A percentile compares a stretch with the other conserved stretches of the same genome.
Evolutionary conservation across 2,797 vertebrate species (phyloP).

Genomic region (Tarsius wallacei): DNA sequence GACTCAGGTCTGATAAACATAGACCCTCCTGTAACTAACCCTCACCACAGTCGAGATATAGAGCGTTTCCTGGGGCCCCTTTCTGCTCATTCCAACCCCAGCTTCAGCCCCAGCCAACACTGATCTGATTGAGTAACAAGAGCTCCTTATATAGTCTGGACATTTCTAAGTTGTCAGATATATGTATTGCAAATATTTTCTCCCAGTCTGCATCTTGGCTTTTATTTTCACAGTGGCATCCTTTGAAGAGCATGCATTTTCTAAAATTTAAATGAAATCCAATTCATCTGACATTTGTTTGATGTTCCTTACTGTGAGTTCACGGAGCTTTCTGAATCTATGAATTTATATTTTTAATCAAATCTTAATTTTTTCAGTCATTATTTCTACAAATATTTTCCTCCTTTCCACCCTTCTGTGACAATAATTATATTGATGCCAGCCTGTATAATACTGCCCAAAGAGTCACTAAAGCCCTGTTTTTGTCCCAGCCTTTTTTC

Average conservation of each 20-base stretch:
- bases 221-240: slow-evolving; percentile 54
- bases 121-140: not conserved
- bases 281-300: slow-evolving; percentile 44
- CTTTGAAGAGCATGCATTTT: slow-evolving; percentile 10
- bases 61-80: not conserved
- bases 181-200: not conserved
- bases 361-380: not conserved
- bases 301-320: not conserved
- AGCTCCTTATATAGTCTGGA: not conserved
- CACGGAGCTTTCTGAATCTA: not conserved
- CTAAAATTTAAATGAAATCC: slow-evolving; percentile 8
- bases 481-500: not conserved
- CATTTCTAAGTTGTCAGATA: slow-evolving; percentile 23
- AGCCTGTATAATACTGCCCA: not conserved
- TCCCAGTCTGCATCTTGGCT: not conserved
- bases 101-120: not conserved
- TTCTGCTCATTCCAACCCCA: not conserved
- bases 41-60: not conserved
- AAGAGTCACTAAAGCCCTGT: not conserved
- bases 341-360: slow-evolving; percentile 24
- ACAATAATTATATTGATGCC: not conserved
- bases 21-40: not conserved
- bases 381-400: slow-evolving; percentile 46
- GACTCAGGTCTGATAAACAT: not conserved
- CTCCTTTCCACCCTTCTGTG: not conserved